Percentiles rank a stretch among this genome's conserved stretches.
These are phyloP conservation scores for Apistogramma diplotaenia DNA, from an alignment of 2,113 vertebrate genomes.

Conservation along the genomic window DNA sequence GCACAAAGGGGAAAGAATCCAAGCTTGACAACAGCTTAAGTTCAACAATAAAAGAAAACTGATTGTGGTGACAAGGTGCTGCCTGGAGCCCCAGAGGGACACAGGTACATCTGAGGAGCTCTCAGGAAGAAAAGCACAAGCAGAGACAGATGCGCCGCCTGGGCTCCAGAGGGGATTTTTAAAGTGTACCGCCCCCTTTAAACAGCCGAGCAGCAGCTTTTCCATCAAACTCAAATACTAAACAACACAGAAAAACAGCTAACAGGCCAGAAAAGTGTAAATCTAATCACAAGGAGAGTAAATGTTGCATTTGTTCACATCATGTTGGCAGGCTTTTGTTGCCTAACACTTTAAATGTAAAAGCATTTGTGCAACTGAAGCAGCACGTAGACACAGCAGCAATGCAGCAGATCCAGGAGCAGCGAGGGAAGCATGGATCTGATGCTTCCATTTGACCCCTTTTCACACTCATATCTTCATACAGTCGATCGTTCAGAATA, in stretches of 20 bases:
- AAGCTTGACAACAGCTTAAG: slow-evolving; percentile 4
- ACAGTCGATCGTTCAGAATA: background rate
- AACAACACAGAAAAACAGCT: background rate
- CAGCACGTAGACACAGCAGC: background rate
- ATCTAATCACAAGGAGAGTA: background rate
- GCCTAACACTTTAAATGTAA: background rate
- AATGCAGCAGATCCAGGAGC: background rate
- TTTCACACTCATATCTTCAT: background rate
- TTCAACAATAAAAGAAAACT: slow-evolving; percentile 15
- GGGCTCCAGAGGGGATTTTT: background rate
- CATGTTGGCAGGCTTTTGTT: background rate
- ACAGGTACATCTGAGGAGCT: background rate
- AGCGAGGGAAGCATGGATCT: fast-evolving
- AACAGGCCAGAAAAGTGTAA: background rate
- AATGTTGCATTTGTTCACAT: background rate
- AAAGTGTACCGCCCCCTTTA: background rate
- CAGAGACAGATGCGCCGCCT: slow-evolving; percentile 22
- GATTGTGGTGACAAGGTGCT: slow-evolving; percentile 10
- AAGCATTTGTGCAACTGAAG: background rate
- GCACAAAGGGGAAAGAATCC: background rate
- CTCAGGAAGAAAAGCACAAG: background rate
- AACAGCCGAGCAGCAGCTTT: background rate
- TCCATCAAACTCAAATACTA: background rate
- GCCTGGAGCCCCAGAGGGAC: background rate
- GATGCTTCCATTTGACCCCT: background rate